Evolutionary conservation across 1,140 invertebrate species (phyloP), one percentile per base, ranked within the genome.

Genomic region (Aphaenogaster rudis): DNA sequence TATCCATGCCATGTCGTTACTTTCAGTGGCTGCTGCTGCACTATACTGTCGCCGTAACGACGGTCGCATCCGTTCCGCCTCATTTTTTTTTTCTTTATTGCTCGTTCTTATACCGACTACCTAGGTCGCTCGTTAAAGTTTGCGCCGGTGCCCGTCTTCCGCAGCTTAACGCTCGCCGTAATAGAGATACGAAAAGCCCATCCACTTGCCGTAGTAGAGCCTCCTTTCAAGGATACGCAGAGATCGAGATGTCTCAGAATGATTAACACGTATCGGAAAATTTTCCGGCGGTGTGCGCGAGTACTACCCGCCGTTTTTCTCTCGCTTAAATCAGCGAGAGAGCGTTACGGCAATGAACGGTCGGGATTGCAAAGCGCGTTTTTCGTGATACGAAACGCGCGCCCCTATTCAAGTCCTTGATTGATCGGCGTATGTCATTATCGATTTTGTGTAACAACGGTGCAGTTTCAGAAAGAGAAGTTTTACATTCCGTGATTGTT

Each of bases 71-170:
- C 88, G 78, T 76, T 79, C 61, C 67, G 76, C 69, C 88, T 88
- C 76, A 61, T 86, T 57, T 78, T 80, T 88, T 90, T 90, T 91
- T 50, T 39, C 21, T 50, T 80, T 81, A 86, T 79, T 59, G 59
- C 77, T 36, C 33, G 81, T 67, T 71, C 54, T 87, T 74, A 63
- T 15, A 71, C 36, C 42, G 50, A 13, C 86, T 76, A 76, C 74
- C 74, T 81, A 50, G 64, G 59, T 88, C 86, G 78, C 81, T 91
- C 77, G 89, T 90, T 91, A 91, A 88, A 91, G 82, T 88, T 90
- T 77, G 81, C 71, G 39, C 69, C 3, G 11, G n/a, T 64, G 52
- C 64, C 11, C 88, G 52, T 88, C 86, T 88, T 90, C 81, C 63
- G 77, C 52, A 82, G 82, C 87, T 91, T 88, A 90, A 90, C 87